Conservation (phyloP, 1,140 invertebrate species). For the Bombus vancouverensis region DNA sequence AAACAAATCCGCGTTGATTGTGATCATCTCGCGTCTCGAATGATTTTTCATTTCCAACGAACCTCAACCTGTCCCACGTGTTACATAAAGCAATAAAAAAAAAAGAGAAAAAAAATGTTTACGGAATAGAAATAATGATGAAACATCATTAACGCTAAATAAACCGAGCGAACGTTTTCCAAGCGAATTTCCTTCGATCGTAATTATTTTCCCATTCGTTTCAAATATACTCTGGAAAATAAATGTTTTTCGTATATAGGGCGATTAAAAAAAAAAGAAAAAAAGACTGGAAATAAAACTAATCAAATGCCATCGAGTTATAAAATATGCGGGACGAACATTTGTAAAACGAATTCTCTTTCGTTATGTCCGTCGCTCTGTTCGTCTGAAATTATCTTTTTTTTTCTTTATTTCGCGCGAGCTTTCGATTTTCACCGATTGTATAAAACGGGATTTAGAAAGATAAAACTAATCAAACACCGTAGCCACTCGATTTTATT, state of each 20-base stretch:
- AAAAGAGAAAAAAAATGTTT: too few species aligned
- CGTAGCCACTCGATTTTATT: not conserved
- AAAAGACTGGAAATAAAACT: not conserved
- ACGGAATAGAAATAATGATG: not conserved
- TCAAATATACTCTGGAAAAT: too few species aligned
- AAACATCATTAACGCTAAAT: not conserved
- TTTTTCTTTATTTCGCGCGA: not conserved
- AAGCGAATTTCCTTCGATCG: not conserved
- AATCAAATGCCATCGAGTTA: not conserved
- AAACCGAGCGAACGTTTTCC: not conserved
- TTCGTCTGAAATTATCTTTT: not conserved
- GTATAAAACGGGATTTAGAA: not conserved
- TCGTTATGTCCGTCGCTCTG: not conserved
- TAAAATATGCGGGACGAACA: not conserved
- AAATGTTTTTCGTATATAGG: too few species aligned
- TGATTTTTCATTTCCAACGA: not conserved
- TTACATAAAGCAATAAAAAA: not conserved
- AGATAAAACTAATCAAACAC: not conserved
- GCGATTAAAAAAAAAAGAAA: not conserved
- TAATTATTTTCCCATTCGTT: not conserved
- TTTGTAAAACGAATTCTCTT: not conserved
- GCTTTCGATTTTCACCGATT: not conserved
- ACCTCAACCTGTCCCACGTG: not conserved
- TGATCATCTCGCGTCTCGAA: too few species aligned
- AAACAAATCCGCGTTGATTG: too few species aligned